phyloP scores from a whole-genome alignment of 2,113 vertebrate genomes.

The Romanogobio albipinnatus region DNA sequence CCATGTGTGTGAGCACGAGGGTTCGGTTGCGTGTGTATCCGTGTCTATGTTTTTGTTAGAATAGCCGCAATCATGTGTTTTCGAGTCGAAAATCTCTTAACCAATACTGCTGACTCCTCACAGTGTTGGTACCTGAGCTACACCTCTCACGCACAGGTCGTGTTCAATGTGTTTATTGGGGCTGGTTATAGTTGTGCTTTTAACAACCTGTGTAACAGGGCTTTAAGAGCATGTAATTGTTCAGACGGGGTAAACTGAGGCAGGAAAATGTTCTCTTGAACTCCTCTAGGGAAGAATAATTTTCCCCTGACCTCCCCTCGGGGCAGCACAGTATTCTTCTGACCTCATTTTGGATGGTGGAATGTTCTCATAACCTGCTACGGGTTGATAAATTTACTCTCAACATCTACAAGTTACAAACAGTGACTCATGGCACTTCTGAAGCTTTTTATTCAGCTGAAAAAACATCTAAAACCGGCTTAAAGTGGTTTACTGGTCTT shows the following conservation, averaged over 20 bases:
- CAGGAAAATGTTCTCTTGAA: constrained; percentile 19
- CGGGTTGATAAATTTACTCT: constrained; percentile 1
- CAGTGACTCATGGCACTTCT: not conserved
- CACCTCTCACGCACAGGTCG: not conserved
- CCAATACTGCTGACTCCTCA: not conserved
- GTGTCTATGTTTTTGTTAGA: constrained; percentile 13
- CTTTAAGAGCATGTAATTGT: constrained; percentile 27
- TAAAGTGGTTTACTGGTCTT: not conserved
- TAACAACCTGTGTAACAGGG: constrained; percentile 39
- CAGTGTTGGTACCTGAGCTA: not conserved
- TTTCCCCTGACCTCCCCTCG: not conserved
- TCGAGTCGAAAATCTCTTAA: not conserved
- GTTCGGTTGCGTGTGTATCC: not conserved
- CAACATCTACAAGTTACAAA: not conserved
- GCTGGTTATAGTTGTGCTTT: constrained; percentile 3
- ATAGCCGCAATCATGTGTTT: not conserved
- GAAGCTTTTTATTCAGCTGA: not conserved
- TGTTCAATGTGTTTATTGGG: constrained; percentile 4
- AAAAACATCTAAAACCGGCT: not conserved
- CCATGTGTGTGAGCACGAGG: constrained; percentile 38
- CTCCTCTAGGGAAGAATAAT: constrained; percentile 16
- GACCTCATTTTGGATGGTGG: not conserved
- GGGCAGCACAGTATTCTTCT: not conserved
- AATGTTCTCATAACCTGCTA: constrained; percentile 1
- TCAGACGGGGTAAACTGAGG: not conserved